Conservation (phyloP, 1,140 invertebrate genomes). For the Caenorhabditis latens region DNA sequence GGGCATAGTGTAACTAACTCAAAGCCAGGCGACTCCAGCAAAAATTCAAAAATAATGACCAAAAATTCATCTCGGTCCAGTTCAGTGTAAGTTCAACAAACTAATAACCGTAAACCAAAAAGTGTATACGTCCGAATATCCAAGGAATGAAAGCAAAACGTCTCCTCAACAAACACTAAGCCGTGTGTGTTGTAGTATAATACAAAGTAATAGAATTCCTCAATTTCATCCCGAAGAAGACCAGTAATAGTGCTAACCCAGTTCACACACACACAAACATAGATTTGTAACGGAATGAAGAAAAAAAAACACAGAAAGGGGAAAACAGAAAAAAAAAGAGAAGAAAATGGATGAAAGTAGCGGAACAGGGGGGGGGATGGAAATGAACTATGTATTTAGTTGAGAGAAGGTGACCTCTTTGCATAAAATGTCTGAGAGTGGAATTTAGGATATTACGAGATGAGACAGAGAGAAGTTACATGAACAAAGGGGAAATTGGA, state of each 20-base stretch:
- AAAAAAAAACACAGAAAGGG: background rate
- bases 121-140: no score
- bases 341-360: background rate
- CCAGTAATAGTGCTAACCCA: conserved; percentile 20
- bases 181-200: background rate
- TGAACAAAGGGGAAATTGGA: background rate
- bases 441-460: background rate
- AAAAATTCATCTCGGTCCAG: no score
- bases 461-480: background rate
- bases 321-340: conserved; percentile 19
- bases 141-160: no score
- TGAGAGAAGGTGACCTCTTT: conserved; percentile 13
- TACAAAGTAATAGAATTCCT: background rate
- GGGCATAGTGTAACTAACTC: no score
- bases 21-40: no score
- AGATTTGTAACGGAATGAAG: background rate
- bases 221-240: no score
- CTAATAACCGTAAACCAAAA: no score
- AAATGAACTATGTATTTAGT: conserved; percentile 46
- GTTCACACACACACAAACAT: conserved; percentile 34
- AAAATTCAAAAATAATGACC: no score
- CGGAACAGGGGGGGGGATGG: background rate
- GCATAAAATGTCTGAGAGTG: conserved; percentile 27
- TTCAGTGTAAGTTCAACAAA: no score
- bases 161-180: no score